These are phyloP conservation scores for Lacerta agilis DNA, from an alignment of 2,797 vertebrate genomes.

Conservation along the genomic window DNA sequence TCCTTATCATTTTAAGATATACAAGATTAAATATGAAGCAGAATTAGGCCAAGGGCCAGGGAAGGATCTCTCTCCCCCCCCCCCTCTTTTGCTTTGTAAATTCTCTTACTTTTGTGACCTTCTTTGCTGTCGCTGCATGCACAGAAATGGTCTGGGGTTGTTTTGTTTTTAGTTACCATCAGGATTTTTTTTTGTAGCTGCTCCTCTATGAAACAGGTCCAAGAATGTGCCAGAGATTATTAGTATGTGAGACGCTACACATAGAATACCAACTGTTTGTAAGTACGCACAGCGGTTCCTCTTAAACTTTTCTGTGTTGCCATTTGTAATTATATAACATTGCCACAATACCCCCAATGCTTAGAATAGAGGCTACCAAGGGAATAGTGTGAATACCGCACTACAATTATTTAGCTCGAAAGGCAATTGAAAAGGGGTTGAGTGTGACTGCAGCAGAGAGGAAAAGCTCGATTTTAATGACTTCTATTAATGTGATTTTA, in stretches of 20 bases:
- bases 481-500: constrained; percentile 53
- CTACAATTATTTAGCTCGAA: constrained; percentile 40
- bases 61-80: constrained; percentile 31
- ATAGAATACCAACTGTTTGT: constrained; percentile 59
- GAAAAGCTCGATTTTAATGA: constrained; percentile 37
- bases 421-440: constrained; percentile 47
- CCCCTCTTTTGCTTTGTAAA: neutral
- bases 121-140: constrained; percentile 56
- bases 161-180: constrained; percentile 48
- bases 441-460: constrained; percentile 26
- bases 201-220: constrained; percentile 67
- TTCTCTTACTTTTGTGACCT: neutral
- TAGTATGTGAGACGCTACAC: constrained; percentile 68
- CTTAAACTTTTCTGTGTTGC: constrained; percentile 63
- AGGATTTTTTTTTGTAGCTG: constrained; percentile 67
- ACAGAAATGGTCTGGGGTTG: constrained; percentile 54
- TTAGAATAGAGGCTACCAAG: constrained; percentile 37
- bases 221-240: constrained; percentile 70
- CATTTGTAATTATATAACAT: constrained; percentile 63
- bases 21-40: constrained; percentile 73
- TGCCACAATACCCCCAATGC: neutral
- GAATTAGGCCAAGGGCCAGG: constrained; percentile 69
- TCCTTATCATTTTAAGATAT: constrained; percentile 73
- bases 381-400: constrained; percentile 51
- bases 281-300: constrained; percentile 51